Percentiles rank a stretch among this genome's conserved stretches.
Conservation (phyloP, 2,888 invertebrate species). For the Caenorhabditis sulstoni region DNA sequence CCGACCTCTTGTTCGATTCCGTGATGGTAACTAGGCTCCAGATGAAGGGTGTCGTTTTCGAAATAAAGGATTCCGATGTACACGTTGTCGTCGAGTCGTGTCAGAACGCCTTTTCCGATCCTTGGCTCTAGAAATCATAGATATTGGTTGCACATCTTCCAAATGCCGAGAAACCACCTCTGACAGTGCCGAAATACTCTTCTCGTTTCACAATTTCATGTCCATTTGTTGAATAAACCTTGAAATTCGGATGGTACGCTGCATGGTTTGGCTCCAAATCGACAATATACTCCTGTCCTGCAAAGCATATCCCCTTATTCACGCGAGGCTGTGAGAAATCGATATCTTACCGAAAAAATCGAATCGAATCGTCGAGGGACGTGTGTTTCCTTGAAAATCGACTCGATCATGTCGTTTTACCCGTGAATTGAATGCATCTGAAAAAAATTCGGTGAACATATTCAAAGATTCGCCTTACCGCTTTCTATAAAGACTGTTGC, state of each 20-base stretch:
- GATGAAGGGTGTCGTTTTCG: conserved; percentile 45
- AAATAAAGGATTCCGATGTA: conserved; percentile 42
- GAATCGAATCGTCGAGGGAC: conserved; percentile 21
- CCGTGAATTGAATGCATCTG: conserved; percentile 52
- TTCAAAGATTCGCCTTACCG: background rate
- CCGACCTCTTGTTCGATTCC: conserved; percentile 22
- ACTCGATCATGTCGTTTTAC: conserved; percentile 51
- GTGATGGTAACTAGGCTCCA: conserved; percentile 37
- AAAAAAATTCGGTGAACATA: conserved; percentile 1
- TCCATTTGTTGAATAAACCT: conserved; percentile 37
- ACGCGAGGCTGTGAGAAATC: too few species aligned
- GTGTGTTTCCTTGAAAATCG: conserved; percentile 17
- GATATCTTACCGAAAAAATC: conserved; percentile 39
- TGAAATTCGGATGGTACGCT: conserved; percentile 39
- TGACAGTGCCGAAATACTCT: conserved; percentile 41
- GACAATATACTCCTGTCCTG: conserved; percentile 35
- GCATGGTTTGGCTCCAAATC: conserved; percentile 52
- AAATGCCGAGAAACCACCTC: conserved; percentile 11
- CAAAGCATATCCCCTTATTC: too few species aligned
- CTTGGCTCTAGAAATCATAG: conserved; percentile 49
- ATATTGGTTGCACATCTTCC: background rate
- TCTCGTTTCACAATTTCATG: conserved; percentile 21
- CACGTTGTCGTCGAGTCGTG: conserved; percentile 22
- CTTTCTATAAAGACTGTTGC: conserved; percentile 2
- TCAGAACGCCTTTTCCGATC: conserved; percentile 35